Evolutionary conservation across 2,888 invertebrate genomes (phyloP), one percentile per base, ranked within the genome.

Genomic region (Anthophora plumipes): DNA sequence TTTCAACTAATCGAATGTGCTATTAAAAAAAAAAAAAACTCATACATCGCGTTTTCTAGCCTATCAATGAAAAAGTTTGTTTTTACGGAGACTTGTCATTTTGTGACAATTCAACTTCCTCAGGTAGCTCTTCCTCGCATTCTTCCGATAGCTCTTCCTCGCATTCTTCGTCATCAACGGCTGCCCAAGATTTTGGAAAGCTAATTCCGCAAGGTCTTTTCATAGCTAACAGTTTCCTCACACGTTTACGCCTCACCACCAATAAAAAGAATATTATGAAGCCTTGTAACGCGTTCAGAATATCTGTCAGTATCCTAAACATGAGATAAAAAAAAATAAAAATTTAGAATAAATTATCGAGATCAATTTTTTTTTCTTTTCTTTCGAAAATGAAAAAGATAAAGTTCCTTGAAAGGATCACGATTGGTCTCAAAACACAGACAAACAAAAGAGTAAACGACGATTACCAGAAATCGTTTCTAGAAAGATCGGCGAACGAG

Each of bases 211-310:
- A 92, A 2, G 93, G 91, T 60, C 77, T 89, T 72, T 89, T 91
- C 31, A 91, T 90, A 0, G 92, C 92, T 66, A 94, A 68, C 0
- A 91, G 94, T 92, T 90, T 95, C 74, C 90, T 94, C 91, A 92
- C 95, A 93, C 88, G 95, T 91, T 92, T 95, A 89, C 89, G 94
- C 90, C 84, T 94, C 89, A 88, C 93, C 9, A 94, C 92, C 60
- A 94, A 82, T 11, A 94, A 80, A 14, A 94, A 71, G 86, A 94
- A 94, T 84, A 94, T 92, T 76, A 93, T 90, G 57, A 94, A 82
- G 61, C 94, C 94, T 88, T 94, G 93, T 50, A 94, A 88, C 77
- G 92, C 89, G 84, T 94, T 94, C 78, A 94, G 68, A 83, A 93
- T 90, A 84, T 94, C 94, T 59, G 92, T 92, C 12, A 92, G 82